These are phyloP conservation scores for Archegozetes longisetosus DNA, from an alignment of 1,140 invertebrate genomes.

Conservation along the genomic window DNA sequence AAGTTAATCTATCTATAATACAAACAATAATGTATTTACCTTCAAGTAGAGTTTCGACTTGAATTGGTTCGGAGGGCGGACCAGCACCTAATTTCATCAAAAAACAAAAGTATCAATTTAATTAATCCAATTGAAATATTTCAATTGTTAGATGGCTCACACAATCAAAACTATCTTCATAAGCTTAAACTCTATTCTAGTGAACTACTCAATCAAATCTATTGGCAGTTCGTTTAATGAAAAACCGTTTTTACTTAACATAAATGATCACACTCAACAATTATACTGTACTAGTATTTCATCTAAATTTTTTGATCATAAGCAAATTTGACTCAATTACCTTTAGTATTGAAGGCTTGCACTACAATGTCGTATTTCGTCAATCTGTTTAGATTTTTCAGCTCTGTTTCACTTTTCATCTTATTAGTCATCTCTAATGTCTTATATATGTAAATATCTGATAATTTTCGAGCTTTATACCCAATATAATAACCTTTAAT, in stretches of 20 bases:
- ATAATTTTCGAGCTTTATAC: slow-evolving; percentile 26
- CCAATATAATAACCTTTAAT: slow-evolving; percentile 31
- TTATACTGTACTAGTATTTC: no score
- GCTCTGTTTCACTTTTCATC: slow-evolving; percentile 9
- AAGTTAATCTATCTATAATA: background rate
- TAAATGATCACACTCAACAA: no score
- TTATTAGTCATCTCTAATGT: slow-evolving; percentile 17
- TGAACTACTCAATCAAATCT: no score
- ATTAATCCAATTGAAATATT: background rate
- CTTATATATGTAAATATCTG: slow-evolving; percentile 27
- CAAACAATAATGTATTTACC: no score
- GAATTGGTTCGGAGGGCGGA: background rate
- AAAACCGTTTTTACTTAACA: no score
- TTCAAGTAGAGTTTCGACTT: background rate
- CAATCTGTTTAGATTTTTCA: slow-evolving; percentile 11
- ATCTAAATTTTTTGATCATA: slow-evolving; percentile 24
- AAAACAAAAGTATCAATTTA: background rate
- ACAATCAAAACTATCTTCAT: no score
- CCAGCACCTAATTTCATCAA: background rate
- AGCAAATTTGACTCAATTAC: slow-evolving; percentile 59
- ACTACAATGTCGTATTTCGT: slow-evolving; percentile 88
- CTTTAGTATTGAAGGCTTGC: slow-evolving; percentile 85
- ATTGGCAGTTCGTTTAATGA: no score
- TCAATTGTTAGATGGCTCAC: slow-evolving; percentile 23
- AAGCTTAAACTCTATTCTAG: no score